A percentile compares a stretch with the other conserved stretches of the same genome.
phyloP scores from a whole-genome alignment of 2,888 invertebrate species.

The Cryptocephalus moraei region DNA sequence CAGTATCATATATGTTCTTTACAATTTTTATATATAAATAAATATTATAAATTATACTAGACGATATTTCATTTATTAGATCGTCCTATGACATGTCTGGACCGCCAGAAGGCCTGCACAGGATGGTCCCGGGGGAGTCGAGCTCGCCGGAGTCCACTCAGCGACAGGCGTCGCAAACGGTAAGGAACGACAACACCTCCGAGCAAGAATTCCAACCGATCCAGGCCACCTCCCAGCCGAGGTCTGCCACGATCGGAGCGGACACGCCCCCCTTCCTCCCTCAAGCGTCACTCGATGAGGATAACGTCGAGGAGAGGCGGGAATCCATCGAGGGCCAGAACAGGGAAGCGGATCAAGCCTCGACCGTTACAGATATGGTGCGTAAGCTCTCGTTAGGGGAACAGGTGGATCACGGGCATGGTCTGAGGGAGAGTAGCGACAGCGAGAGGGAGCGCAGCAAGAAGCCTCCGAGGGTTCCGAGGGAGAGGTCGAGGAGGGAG shows the following conservation, averaged over 20 bases:
- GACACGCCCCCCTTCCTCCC: constrained; percentile 31
- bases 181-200: constrained; percentile 19
- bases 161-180: constrained; percentile 12
- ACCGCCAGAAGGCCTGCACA: constrained; percentile 46
- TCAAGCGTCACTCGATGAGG: no score
- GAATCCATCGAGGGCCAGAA: constrained; percentile 29
- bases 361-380: constrained; percentile 26
- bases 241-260: constrained; percentile 38
- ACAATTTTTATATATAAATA: no score
- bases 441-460: constrained; percentile 26
- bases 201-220: constrained; percentile 21
- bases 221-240: constrained; percentile 17
- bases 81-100: constrained; percentile 19
- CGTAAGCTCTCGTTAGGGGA: constrained; percentile 29
- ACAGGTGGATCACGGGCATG: no score
- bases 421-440: constrained; percentile 28
- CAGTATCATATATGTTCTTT: no score
- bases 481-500: constrained; percentile 15
- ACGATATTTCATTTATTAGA: constrained; percentile 3
- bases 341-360: constrained; percentile 19
- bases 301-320: constrained; percentile 10
- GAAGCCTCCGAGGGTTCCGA: constrained; percentile 11
- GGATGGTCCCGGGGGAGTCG: constrained; percentile 55
- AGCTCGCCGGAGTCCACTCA: constrained; percentile 36
- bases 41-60: not conserved